Percentiles rank a stretch among this genome's conserved stretches.
Evolutionary conservation across 92 coral and sea anemone genomes (phyloP).

Genomic region (Parazoanthus swiftii): DNA sequence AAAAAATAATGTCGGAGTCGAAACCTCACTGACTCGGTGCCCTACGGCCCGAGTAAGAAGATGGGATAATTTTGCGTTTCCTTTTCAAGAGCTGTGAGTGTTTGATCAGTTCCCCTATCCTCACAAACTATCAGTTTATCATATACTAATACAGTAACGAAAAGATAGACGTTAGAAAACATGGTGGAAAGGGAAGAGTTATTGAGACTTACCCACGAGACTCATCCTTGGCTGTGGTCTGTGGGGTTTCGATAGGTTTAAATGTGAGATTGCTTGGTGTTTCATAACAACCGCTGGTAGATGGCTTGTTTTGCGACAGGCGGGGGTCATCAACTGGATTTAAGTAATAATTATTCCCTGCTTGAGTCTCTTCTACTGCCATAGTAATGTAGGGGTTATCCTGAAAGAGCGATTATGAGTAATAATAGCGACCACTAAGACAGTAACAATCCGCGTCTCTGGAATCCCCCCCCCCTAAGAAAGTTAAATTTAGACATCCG

Average conservation of each 20-base stretch:
- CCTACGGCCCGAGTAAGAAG: too few species aligned
- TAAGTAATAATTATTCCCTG: conserved; percentile 67
- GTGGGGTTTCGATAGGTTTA: conserved; percentile 14
- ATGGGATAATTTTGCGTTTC: too few species aligned
- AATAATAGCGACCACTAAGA: too few species aligned
- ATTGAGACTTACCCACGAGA: background rate
- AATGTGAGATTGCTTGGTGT: conserved; percentile 37
- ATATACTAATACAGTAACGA: background rate
- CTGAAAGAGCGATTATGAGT: conserved; percentile 34
- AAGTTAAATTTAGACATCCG: too few species aligned
- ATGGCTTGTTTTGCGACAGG: conserved; percentile 1
- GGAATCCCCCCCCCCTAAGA: too few species aligned
- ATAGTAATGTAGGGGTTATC: conserved; percentile 78
- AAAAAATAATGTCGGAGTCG: too few species aligned
- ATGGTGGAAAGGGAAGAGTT: too few species aligned
- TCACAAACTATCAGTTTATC: too few species aligned
- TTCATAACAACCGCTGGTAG: conserved; percentile 28
- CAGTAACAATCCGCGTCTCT: too few species aligned
- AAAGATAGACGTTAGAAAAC: background rate
- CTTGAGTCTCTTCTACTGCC: conserved; percentile 64
- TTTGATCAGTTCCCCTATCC: too few species aligned
- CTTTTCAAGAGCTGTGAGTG: too few species aligned
- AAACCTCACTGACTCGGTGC: too few species aligned
- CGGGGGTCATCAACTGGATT: conserved; percentile 56
- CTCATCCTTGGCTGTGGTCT: background rate